Evolutionary conservation across 2,888 invertebrate genomes (phyloP), one percentile per base, ranked within the genome.

Genomic region (Xestia sexstrigata): DNA sequence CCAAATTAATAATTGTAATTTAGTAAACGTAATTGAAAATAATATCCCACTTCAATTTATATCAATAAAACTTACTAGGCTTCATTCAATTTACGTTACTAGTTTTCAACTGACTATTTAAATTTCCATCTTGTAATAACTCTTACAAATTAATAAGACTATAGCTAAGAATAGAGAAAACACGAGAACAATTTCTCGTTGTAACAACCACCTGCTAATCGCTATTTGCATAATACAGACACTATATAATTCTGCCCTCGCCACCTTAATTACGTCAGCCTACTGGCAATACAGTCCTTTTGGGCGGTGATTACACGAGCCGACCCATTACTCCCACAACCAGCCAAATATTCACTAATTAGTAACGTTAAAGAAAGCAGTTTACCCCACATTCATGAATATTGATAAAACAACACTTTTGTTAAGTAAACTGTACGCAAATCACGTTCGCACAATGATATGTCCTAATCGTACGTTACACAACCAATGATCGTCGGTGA

Each of bases 381-480:
- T 95, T 95, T 93, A 91, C 90, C 89, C 90, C 90, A 92, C 84
- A 90, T 90, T 93, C 94, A 95, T 96, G 96, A 95, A 96, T 95
- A 95, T 94, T 94, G 90, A 93, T 85, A 86, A 88, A 89, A 90
- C 90, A 90, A 93, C 87, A 91, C 94, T 94, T 93, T 93, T 91
- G 92, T 91, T 91, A 65, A 92, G 92, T 90, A 91, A 92, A 92
- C 90, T 89, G 87, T 84, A 95, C 84, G 89, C 94, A 74, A 77
- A 91, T 92, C 96, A 95, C 95, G 96, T 95, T 74, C 91, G 83
- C 87, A 95, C 96, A 96, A 96, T 95, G 95, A 93, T 94, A 93
- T 90, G 91, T 93, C 93, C 95, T 96, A 96, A 96, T 95, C 95
- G 95, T 92, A 89, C 87, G 89, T 96, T 95, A 95, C 94, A 91